phyloP scores from a whole-genome alignment of 2,888 invertebrate genomes.

The Prenolepis imparis region DNA sequence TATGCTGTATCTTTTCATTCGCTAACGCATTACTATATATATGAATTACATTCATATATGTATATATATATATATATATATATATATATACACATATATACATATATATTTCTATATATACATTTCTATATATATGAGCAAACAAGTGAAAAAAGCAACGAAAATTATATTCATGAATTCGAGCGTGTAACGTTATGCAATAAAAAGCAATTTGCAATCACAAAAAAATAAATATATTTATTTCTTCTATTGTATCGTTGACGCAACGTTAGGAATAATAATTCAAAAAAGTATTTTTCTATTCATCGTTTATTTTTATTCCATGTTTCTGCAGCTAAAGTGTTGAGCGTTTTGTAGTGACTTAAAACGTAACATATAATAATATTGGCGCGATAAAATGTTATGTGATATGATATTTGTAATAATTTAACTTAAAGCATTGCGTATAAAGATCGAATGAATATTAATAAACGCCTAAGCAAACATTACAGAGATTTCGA shows the following conservation, averaged over 20 bases:
- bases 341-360: neutral
- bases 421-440: conserved; percentile 4
- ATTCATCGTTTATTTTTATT: neutral
- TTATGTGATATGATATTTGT: neutral
- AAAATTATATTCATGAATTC: neutral
- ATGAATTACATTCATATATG: neutral
- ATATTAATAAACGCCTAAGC: neutral
- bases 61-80: neutral
- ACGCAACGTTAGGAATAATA: conserved; percentile 5
- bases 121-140: neutral
- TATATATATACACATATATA: neutral
- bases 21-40: neutral
- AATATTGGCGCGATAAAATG: neutral
- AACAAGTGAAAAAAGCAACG: neutral
- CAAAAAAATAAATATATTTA: conserved; percentile 1
- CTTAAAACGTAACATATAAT: neutral
- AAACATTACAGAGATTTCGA: neutral
- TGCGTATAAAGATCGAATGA: neutral
- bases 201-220: neutral
- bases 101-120: neutral
- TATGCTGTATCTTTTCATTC: neutral
- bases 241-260: neutral
- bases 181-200: neutral
- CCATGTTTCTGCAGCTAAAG: neutral
- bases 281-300: neutral